Evolutionary conservation across 2,113 vertebrate genomes (phyloP).

Genomic region (Rhegmatorhina hoffmannsi): DNA sequence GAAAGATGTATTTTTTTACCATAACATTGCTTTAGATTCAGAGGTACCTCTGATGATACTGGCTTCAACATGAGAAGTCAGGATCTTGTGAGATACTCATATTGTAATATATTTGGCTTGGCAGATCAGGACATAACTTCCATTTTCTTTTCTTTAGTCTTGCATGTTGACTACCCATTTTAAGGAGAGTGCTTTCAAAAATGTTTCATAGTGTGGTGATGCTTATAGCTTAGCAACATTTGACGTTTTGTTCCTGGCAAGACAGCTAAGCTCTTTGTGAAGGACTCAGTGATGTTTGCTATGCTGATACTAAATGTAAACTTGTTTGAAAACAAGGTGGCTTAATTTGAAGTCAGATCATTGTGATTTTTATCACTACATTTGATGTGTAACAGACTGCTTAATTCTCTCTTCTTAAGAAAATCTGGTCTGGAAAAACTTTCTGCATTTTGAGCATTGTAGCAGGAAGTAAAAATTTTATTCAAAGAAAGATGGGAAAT

Average conservation of each 20-base stretch:
- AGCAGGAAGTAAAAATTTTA: background rate
- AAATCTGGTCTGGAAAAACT: background rate
- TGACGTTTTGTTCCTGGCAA: background rate
- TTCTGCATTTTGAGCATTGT: background rate
- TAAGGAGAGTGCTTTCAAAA: background rate
- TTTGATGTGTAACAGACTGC: background rate
- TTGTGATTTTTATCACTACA: background rate
- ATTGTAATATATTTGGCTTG: background rate
- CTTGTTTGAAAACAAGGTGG: slow-evolving; percentile 23
- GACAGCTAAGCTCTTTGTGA: background rate
- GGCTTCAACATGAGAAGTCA: background rate
- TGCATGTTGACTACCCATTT: background rate
- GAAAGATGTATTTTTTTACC: background rate
- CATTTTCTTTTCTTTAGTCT: background rate
- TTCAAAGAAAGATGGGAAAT: background rate
- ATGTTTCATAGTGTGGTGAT: background rate
- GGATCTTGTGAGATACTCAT: background rate
- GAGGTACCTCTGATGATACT: background rate
- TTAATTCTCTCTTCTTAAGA: background rate
- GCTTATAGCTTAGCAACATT: background rate
- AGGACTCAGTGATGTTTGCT: background rate
- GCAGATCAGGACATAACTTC: background rate
- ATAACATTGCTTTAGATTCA: background rate
- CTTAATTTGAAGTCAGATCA: background rate
- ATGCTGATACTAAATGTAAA: background rate